Conservation (phyloP, 2,797 vertebrate species). For the Diceros bicornis region DNA sequence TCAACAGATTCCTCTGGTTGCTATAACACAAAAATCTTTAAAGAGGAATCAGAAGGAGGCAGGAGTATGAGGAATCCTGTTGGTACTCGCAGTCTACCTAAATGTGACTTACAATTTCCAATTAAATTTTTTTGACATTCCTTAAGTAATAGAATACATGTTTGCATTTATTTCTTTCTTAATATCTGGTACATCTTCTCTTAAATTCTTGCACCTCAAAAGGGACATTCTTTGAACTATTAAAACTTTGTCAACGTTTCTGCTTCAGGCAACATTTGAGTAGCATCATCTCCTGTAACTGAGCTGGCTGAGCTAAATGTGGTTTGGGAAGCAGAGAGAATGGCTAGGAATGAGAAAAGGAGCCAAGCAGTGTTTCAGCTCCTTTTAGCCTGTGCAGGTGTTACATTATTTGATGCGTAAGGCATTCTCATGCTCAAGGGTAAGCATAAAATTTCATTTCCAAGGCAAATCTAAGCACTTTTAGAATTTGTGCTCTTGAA, state of each 20-base stretch:
- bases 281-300: not conserved
- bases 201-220: not conserved
- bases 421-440: not conserved
- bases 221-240: not conserved
- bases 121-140: not conserved
- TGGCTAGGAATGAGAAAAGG: not conserved
- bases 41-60: not conserved
- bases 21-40: not conserved
- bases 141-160: not conserved
- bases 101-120: not conserved
- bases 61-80: not conserved
- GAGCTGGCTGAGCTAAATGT: not conserved
- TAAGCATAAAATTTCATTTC: constrained; percentile 39
- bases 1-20: not conserved
- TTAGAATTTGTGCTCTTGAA: not conserved
- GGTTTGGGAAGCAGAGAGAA: not conserved
- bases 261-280: not conserved
- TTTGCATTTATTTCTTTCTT: not conserved
- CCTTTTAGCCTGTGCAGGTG: not conserved
- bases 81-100: not conserved
- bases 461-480: constrained; percentile 23
- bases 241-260: not conserved
- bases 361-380: not conserved
- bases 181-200: not conserved
- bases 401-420: not conserved